These are phyloP conservation scores for Germaria angustata DNA, from an alignment of 2,888 invertebrate species.

Conservation along the genomic window DNA sequence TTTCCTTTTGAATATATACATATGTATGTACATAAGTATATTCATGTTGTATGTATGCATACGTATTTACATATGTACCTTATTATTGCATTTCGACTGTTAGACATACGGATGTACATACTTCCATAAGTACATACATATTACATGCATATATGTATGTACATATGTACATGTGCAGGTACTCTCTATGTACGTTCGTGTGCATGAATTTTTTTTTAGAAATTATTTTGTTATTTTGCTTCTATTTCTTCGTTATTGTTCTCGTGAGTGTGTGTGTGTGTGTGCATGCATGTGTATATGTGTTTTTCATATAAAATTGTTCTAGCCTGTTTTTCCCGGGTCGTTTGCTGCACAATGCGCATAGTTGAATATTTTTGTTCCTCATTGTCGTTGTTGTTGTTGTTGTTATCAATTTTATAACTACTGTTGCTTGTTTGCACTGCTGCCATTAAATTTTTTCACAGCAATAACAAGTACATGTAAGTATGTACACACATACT, in stretches of 20 bases:
- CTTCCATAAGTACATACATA: neutral
- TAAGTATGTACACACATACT: neutral
- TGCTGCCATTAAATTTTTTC: conserved; percentile 23
- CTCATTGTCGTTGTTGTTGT: conserved; percentile 9
- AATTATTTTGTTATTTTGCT: too few species aligned
- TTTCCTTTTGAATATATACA: too few species aligned
- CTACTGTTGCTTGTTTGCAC: conserved; percentile 35
- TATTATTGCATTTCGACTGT: too few species aligned
- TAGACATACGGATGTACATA: neutral
- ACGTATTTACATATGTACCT: too few species aligned
- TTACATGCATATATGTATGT: neutral
- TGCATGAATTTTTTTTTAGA: too few species aligned
- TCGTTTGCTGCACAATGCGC: conserved; percentile 73
- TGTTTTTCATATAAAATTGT: conserved; percentile 36
- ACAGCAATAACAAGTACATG: conserved; percentile 1
- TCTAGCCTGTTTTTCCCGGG: conserved; percentile 69
- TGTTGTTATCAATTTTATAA: conserved; percentile 24
- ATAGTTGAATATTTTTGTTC: conserved; percentile 71
- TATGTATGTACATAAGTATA: neutral
- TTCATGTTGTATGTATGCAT: too few species aligned
- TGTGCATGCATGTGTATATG: neutral
- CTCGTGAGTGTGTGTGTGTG: neutral
- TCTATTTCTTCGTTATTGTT: too few species aligned
- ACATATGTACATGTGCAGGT: neutral
- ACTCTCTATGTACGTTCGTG: too few species aligned